These are phyloP conservation scores for Onychomys torridus DNA, from an alignment of 2,797 vertebrate species.

Conservation along the genomic window DNA sequence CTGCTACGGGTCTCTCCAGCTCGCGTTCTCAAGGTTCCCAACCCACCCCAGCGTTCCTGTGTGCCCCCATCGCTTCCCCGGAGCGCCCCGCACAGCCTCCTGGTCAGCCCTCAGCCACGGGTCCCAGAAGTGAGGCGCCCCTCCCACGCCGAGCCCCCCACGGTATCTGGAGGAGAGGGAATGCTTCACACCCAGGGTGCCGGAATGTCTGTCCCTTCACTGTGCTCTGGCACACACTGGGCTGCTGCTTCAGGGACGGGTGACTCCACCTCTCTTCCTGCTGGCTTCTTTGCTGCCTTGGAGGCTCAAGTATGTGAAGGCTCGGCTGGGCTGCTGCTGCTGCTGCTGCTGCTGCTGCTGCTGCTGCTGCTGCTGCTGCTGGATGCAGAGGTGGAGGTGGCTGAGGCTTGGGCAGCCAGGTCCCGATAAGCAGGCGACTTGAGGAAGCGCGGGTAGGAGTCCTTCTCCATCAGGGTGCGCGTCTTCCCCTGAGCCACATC, in stretches of 20 bases:
- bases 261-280: background rate
- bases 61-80: rapidly evolving
- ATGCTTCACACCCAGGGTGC: rapidly evolving
- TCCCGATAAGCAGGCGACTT: conserved; percentile 88
- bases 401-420: conserved; percentile 82
- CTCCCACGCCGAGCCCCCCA: background rate
- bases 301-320: conserved; percentile 83
- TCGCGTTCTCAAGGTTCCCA: background rate
- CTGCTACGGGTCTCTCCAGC: background rate
- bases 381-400: background rate
- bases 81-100: background rate
- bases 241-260: conserved; percentile 8
- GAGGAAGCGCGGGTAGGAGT: conserved; percentile 90
- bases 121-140: background rate
- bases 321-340: conserved; percentile 74
- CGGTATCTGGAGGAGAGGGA: conserved; percentile 31
- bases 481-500: conserved; percentile 88
- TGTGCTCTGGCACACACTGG: background rate
- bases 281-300: background rate
- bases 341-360: too few species aligned
- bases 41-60: rapidly evolving
- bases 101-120: background rate
- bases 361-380: conserved; percentile 10
- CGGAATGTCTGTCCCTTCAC: rapidly evolving
- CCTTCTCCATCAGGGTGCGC: conserved; percentile 89